phyloP scores from a whole-genome alignment of 2,797 vertebrate species.

The Buphagus erythrorhynchus region DNA sequence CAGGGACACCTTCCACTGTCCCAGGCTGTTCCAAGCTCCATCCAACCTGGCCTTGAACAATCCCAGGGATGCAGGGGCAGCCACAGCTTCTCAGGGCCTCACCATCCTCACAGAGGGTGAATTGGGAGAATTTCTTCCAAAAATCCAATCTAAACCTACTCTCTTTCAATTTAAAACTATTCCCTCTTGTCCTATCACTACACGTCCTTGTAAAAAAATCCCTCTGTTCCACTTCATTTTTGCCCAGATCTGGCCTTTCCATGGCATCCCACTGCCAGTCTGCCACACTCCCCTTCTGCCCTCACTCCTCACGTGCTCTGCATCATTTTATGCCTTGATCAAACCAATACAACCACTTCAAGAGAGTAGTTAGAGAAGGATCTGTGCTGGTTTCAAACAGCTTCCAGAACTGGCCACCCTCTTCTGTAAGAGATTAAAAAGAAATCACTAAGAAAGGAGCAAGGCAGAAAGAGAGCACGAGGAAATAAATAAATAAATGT shows the following conservation, averaged over 20 bases:
- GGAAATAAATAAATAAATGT: constrained; percentile 26
- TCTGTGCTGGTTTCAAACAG: not conserved
- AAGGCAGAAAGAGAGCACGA: not conserved
- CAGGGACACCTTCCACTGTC: not conserved
- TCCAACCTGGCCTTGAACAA: not conserved
- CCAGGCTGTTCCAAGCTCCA: not conserved
- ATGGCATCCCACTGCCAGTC: not conserved
- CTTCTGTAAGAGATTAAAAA: constrained; percentile 47
- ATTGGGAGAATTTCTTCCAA: not conserved
- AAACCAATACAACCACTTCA: not conserved
- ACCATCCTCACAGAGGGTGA: not conserved
- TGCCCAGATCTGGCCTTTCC: not conserved
- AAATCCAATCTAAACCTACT: not conserved
- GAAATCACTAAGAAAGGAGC: not conserved
- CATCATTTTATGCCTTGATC: fast-evolving
- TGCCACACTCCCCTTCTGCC: not conserved
- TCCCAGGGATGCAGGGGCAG: not conserved
- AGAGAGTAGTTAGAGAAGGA: not conserved
- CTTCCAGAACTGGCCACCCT: constrained; percentile 24
- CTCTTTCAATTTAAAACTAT: not conserved
- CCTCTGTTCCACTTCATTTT: not conserved
- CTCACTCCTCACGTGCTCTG: not conserved
- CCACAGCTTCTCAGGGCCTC: not conserved
- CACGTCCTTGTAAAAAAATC: not conserved
- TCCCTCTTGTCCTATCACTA: too few species aligned